Evolutionary conservation across 2,113 vertebrate genomes (phyloP), one percentile per base, ranked within the genome.

Genomic region (Colinus virginianus): DNA sequence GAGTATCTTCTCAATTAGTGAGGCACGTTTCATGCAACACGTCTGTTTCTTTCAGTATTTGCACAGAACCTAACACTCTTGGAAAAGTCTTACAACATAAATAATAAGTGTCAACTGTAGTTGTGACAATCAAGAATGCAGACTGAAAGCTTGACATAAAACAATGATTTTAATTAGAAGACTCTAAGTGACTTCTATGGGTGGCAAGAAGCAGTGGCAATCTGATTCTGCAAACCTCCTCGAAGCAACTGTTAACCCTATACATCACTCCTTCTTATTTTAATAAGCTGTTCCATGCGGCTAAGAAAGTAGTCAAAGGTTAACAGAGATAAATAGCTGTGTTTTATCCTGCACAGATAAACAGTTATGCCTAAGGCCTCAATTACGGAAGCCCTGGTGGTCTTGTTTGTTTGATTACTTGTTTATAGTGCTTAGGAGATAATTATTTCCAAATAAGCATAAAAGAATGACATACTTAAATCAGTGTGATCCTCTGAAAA

Each of bases 301-400:
- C 83, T 90, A 91, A 90, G 77, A 86, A 88, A 76, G 53, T 63
- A 91, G 79, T 43, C 92, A 91, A 93, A 95, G 90, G 90, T 90
- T 95, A 93, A 96, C 90, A 34, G 4, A 91, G 93, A 96, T 66
- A 91, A 94, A 90, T 90, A 81, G 77, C 66, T 56, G 58, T 12
- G 30, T 81, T 91, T 95, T 92, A 76, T 84, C 53, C 58, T 86
- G 30, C 43, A 61, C 7, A 86, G 77, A 78, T 71, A 94, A 94
- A 81, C 88, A 90, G 64, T 61, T 81, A 91, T 34, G 53, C 71
- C 90, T 76, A 74, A 91, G 43, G 70, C 88, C 95, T 95, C 85
- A 84, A 86, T 91, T 91, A 81, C 56, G 88, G 91, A 76, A 20
- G 67, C 51, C 18, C 36, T 14, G 51, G 72, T 43, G 61, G 7